A percentile compares a stretch with the other conserved stretches of the same genome.
Evolutionary conservation across 2,113 vertebrate genomes (phyloP).

Genomic region (Leptocoma aspasia): DNA sequence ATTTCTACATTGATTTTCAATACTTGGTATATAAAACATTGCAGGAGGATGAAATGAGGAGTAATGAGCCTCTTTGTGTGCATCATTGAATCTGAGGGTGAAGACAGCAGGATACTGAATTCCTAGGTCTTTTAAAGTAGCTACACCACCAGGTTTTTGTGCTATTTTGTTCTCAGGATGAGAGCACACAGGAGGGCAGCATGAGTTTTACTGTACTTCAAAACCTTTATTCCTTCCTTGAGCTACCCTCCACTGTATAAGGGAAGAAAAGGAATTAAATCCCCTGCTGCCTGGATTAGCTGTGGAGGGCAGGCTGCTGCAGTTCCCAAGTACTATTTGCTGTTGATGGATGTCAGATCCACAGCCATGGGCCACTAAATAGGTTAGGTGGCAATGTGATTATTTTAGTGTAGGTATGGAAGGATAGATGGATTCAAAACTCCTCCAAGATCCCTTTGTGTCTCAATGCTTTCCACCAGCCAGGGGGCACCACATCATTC

Average conservation of each 20-base stretch:
- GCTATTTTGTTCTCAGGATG: not conserved
- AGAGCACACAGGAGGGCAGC: not conserved
- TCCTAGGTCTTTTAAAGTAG: not conserved
- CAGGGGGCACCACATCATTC: too few species aligned
- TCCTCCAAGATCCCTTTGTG: not conserved
- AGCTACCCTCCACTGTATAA: not conserved
- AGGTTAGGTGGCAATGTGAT: not conserved
- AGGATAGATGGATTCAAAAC: not conserved
- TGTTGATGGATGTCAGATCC: not conserved
- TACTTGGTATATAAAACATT: not conserved
- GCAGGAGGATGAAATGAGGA: not conserved
- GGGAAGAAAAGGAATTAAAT: not conserved
- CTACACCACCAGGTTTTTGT: not conserved
- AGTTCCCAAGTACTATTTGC: not conserved
- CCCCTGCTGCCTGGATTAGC: not conserved
- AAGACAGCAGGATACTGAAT: not conserved
- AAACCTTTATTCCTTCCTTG: not conserved
- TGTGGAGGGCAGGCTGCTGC: not conserved
- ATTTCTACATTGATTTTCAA: not conserved
- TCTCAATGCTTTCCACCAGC: not conserved
- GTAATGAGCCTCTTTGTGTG: not conserved
- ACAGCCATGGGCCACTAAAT: not conserved
- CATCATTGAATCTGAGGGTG: not conserved
- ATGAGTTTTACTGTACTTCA: not conserved
- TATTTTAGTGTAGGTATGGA: not conserved